Base-by-base conservation (phyloP, 1,140 invertebrate species). In the Conus betulinus region DNA sequence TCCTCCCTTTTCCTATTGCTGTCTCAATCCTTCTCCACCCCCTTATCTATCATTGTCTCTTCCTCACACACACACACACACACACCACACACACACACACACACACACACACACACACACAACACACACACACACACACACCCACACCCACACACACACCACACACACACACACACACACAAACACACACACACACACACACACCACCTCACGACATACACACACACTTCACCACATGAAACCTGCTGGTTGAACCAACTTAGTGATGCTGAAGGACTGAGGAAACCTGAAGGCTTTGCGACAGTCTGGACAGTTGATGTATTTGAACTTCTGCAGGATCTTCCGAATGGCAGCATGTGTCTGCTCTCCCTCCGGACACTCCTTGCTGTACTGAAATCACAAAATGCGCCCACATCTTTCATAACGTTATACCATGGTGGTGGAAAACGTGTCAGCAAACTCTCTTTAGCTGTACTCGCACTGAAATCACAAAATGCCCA, bases 151-250 rank as follows among this genome's bases (percentile, higher is more conserved):
- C 76, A 79, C 76, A 79, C 23, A 23, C 71, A 23, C 8, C n/a
- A 74, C 8, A 20, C 71, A 23, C 15, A 20, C 71, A 23, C 71
- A 23, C 71, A 23, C 71, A 20, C 71, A 74, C 71, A 74, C 71
- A 74, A 8, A 74, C 17, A 74, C n/a, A 74, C 17, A 23, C n/a
- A n/a, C n/a, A n/a, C n/a, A n/a, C n/a, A n/a, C n/a, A n/a, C 39
- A 39, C 39, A 39, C 63, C n/a, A 92, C 91, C 91, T 92, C 91
- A 76, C 91, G 63, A 27, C 91, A 74, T 74, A 25, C 91, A 91
- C 91, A 92, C 90, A 20, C 91, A 92, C 53, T 90, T 55, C 8
- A 88, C 39, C 39, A 39, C 39, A 39, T 39, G 39, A n/a, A 39
- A 39, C 39, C 39, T 39, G 39, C 3, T 3, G 39, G 3, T n/a